These are phyloP conservation scores for Therioaphis trifolii DNA, from an alignment of 2,888 invertebrate species.

Conservation along the genomic window DNA sequence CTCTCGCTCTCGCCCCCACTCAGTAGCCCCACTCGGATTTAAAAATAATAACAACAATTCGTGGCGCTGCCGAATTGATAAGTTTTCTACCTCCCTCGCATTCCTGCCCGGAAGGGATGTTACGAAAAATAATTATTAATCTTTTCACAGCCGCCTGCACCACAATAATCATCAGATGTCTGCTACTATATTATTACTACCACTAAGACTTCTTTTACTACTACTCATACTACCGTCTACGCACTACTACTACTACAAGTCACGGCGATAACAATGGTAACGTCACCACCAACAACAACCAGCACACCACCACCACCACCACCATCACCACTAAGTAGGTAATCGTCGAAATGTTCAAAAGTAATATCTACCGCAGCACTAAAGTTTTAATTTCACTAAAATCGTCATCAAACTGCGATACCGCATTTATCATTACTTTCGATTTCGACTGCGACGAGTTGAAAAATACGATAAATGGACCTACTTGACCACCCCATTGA, in stretches of 20 bases:
- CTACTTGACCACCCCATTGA: too few relatives aligned
- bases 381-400: conserved; percentile 3
- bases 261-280: too few relatives aligned
- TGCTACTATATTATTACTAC: too few relatives aligned
- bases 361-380: not conserved
- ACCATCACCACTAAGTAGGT: not conserved
- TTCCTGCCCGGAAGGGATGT: not conserved
- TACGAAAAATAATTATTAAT: conserved; percentile 42
- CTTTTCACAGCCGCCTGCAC: not conserved
- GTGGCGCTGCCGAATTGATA: conserved; percentile 1
- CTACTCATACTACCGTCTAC: too few relatives aligned
- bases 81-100: conserved; percentile 10
- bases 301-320: too few relatives aligned
- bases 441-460: not conserved
- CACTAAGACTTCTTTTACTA: too few relatives aligned
- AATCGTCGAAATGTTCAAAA: conserved; percentile 30
- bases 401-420: not conserved
- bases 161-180: not conserved
- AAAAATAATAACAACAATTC: conserved; percentile 32
- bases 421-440: not conserved
- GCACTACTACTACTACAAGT: too few relatives aligned
- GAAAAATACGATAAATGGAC: too few relatives aligned
- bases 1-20: too few relatives aligned
- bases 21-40: too few relatives aligned
- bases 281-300: too few relatives aligned